Conservation (phyloP, 2,888 invertebrate genomes). For the Eubasilissa splendida region DNA sequence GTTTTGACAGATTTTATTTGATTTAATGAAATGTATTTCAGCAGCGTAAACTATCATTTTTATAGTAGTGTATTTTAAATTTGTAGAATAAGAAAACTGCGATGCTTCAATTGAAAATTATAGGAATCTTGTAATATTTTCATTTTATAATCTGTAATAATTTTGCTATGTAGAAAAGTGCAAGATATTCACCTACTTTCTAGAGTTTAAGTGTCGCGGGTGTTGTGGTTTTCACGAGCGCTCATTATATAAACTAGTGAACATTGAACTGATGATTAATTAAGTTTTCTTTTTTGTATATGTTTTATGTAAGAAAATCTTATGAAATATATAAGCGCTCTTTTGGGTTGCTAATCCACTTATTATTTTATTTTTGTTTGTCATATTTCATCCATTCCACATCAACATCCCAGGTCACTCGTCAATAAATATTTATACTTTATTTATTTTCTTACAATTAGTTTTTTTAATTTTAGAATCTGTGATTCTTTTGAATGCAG, state of each 20-base stretch:
- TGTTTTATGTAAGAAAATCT: constrained; percentile 47
- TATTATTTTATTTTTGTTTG: constrained; percentile 46
- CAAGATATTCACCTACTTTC: constrained; percentile 32
- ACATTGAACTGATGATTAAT: constrained; percentile 47
- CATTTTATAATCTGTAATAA: constrained; percentile 10
- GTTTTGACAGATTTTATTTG: background rate
- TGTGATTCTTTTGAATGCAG: no score
- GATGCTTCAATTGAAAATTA: constrained; percentile 3
- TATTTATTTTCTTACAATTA: background rate
- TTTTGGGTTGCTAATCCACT: constrained; percentile 41
- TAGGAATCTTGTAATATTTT: background rate
- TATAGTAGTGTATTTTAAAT: no score
- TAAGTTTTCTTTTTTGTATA: constrained; percentile 45
- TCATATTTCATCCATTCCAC: constrained; percentile 13
- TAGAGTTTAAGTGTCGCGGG: background rate
- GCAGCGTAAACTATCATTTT: no score
- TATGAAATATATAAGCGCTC: constrained; percentile 47
- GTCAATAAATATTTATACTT: background rate
- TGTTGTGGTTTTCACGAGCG: constrained; percentile 21
- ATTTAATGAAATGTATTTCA: no score
- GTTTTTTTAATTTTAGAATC: background rate
- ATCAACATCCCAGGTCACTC: background rate
- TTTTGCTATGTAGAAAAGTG: constrained; percentile 16
- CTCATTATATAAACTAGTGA: constrained; percentile 25
- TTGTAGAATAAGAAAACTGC: no score